Evolutionary conservation across 64 coral and sea anemone genomes (phyloP), one percentile per base, ranked within the genome.

Genomic region (Exaiptasia diaphana): DNA sequence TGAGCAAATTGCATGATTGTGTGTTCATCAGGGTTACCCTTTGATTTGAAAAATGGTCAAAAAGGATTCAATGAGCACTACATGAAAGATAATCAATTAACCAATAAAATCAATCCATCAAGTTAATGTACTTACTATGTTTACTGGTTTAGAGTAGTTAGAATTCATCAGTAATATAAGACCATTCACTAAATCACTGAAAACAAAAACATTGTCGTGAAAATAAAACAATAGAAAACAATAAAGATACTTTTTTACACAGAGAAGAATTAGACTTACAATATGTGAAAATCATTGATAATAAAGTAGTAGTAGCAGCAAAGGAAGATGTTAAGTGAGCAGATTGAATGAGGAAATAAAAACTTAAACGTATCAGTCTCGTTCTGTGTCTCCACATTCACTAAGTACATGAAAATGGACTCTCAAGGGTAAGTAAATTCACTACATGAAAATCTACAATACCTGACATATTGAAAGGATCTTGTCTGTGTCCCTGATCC

Each of bases 401-500:
- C n/a, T n/a, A n/a, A n/a, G n/a, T n/a, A 1, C 0, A 1, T 1
- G 5, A 17, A 11, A 17, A 12, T 6, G 52, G 4, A 54, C 7
- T 7, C 0, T 15, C 52, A 1, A 11, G 4, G 25, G 25, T 1
- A 1, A 11, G 52, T 17, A 54, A 6, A 6, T 54, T 54, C 25
- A 6, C 20, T 1, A 56, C n/a, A 56, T 21, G 17, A 0, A 55
- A 55, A 55, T 23, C 52, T 55, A 23, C 18, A 55, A 14, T 11
- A 96, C 92, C 92, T 96, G 92, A 96, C 88, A 57, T 85, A 96
- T 34, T 96, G 92, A 58, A 96, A 96, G 20, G 92, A 96, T 40
- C 92, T 90, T 75, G 92, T 96, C 29, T 96, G 92, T 68, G 75
- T 28, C 13, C 92, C 92, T 68, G 74, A 68, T 80, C 92, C 92